Evolutionary conservation across 2,797 vertebrate species (phyloP).

Genomic region (Enteromius thamalakanensis): DNA sequence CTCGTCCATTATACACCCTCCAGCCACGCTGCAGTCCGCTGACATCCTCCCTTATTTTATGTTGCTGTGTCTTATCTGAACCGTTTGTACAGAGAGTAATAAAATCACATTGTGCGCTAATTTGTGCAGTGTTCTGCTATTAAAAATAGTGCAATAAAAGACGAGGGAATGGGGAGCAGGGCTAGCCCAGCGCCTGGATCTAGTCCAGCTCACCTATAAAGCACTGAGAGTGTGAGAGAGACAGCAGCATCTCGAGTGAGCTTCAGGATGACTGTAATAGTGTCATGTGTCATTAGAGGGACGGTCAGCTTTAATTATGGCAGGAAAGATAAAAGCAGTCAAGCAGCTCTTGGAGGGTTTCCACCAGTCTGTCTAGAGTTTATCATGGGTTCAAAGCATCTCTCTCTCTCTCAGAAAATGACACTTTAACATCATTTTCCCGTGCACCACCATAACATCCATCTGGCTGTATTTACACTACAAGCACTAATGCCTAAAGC

Average conservation of each 20-base stretch:
- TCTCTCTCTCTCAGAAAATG: neutral
- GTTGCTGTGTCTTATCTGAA: neutral
- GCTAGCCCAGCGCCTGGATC: slow-evolving; percentile 8
- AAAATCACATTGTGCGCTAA: neutral
- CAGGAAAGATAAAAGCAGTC: slow-evolving; percentile 48
- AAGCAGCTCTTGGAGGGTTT: slow-evolving; percentile 31
- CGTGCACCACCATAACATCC: neutral
- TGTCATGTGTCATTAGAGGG: slow-evolving; percentile 51
- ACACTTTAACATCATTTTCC: neutral
- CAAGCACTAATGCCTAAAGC: neutral
- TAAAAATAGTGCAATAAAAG: slow-evolving; percentile 10
- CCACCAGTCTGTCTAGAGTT: slow-evolving; percentile 34
- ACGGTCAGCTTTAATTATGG: slow-evolving; percentile 54
- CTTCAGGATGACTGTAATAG: slow-evolving; percentile 50
- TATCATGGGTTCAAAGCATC: neutral
- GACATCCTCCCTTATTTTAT: neutral
- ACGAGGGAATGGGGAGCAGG: neutral
- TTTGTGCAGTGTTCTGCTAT: neutral
- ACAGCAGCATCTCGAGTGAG: slow-evolving; percentile 43
- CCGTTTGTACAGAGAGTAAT: neutral
- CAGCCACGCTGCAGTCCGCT: neutral
- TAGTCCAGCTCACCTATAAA: slow-evolving; percentile 33
- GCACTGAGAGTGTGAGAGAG: slow-evolving; percentile 38
- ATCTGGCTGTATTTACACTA: slow-evolving; percentile 1
- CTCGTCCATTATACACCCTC: slow-evolving; percentile 10